Percentiles rank a stretch among this genome's conserved stretches.
Conservation (phyloP, 2,113 vertebrate genomes). For the Cromileptes altivelis region DNA sequence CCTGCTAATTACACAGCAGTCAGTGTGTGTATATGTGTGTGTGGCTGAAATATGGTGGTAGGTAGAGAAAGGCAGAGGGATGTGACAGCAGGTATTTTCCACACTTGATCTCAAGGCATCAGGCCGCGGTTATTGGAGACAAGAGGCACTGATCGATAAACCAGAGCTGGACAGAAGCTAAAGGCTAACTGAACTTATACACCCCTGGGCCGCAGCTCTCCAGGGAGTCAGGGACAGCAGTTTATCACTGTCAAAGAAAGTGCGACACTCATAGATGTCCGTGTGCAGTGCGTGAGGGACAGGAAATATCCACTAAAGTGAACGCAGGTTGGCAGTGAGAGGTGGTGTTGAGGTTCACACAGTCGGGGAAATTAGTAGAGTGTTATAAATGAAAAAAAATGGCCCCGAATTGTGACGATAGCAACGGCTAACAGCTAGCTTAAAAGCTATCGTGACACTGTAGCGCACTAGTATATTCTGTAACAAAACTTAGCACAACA, state of each 20-base stretch:
- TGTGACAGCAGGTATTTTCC: conserved; percentile 59
- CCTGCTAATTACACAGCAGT: conserved; percentile 11
- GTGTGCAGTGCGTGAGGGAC: background rate
- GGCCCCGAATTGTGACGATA: background rate
- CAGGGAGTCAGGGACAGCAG: conserved; percentile 16
- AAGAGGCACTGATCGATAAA: conserved; percentile 63
- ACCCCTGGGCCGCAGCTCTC: conserved; percentile 4
- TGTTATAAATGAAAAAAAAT: background rate
- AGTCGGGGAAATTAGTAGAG: too few relatives aligned
- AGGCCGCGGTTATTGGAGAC: conserved; percentile 44
- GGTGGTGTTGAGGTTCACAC: background rate
- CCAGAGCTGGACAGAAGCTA: conserved; percentile 24
- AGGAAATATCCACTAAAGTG: background rate
- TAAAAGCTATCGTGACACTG: background rate
- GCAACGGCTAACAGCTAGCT: background rate
- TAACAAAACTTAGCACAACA: background rate
- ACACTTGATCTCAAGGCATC: conserved; percentile 49
- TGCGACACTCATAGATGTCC: background rate
- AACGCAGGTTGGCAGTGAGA: background rate
- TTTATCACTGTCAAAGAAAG: conserved; percentile 59
- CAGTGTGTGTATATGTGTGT: background rate
- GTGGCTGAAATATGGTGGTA: background rate
- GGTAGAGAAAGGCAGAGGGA: conserved; percentile 2
- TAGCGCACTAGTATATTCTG: background rate
- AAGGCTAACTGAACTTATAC: conserved; percentile 15